Evolutionary conservation across 1,140 invertebrate genomes (phyloP).

Genomic region (Berghia stephanieae): DNA sequence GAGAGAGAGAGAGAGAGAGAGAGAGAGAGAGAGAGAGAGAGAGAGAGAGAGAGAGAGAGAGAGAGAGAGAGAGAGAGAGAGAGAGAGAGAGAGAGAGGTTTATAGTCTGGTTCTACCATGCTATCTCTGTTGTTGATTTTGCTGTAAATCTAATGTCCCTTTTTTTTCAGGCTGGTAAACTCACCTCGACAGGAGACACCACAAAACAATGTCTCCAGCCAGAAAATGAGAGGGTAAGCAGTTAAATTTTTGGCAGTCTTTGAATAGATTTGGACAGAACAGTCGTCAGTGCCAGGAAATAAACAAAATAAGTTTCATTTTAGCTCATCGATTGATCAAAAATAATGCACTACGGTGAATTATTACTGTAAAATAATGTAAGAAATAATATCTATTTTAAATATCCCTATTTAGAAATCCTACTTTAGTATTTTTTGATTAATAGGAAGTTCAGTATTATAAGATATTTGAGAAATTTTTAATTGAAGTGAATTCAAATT

Average conservation of each 20-base stretch:
- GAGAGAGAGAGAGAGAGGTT: not conserved
- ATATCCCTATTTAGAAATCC: not conserved
- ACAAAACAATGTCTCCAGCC: constrained; percentile 55
- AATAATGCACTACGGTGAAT: too few species aligned
- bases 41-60: too few species aligned
- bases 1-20: not conserved
- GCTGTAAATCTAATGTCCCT: not conserved
- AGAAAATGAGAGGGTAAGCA: constrained; percentile 51
- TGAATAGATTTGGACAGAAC: too few species aligned
- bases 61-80: too few species aligned
- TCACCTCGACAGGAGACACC: constrained; percentile 61
- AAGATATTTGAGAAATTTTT: not conserved
- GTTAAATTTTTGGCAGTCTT: constrained; percentile 8
- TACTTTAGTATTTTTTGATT: not conserved
- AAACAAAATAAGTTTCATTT: too few species aligned
- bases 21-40: not conserved
- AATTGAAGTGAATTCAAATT: not conserved
- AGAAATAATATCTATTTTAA: not conserved
- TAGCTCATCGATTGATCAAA: too few species aligned
- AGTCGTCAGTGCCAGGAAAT: too few species aligned
- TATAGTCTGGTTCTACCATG: not conserved
- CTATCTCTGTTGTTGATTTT: not conserved
- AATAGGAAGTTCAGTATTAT: not conserved
- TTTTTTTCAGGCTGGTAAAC: constrained; percentile 62
- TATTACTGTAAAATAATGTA: too few species aligned